Percentiles rank a stretch among this genome's conserved stretches.
These are phyloP conservation scores for Trimorus sp. DNA, from an alignment of 2,888 invertebrate species.

Conservation along the genomic window DNA sequence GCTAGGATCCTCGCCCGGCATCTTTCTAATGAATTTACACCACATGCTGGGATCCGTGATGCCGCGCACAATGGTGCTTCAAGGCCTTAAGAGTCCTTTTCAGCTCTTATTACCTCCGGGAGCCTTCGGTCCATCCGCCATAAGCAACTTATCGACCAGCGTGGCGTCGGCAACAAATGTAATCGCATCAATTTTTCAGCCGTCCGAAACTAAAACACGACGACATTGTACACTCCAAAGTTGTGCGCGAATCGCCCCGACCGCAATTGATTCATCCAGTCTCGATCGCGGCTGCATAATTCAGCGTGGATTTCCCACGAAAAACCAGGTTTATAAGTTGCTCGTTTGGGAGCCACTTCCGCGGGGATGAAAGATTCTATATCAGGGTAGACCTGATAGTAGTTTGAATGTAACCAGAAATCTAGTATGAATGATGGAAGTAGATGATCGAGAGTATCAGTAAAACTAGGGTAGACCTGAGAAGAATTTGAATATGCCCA, in stretches of 20 bases:
- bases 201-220: conserved; percentile 60
- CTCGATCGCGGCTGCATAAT: conserved; percentile 50
- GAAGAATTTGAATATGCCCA: too few species aligned
- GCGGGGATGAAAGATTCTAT: conserved; percentile 16
- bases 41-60: conserved; percentile 63
- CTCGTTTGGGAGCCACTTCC: conserved; percentile 29
- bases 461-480: too few species aligned
- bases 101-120: conserved; percentile 63
- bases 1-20: conserved; percentile 47
- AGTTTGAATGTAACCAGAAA: too few species aligned
- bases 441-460: too few species aligned
- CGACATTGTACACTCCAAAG: conserved; percentile 43
- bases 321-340: conserved; percentile 43
- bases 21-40: conserved; percentile 66
- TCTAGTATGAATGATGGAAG: too few species aligned
- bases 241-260: conserved; percentile 48
- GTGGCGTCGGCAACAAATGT: conserved; percentile 63
- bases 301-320: conserved; percentile 40
- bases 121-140: conserved; percentile 60
- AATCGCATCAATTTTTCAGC: conserved; percentile 65
- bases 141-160: conserved; percentile 66
- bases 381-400: too few species aligned
- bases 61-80: conserved; percentile 60
- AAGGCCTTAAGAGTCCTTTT: conserved; percentile 66
- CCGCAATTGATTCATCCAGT: conserved; percentile 58